Conservation (phyloP, 2,113 vertebrate species). For the Eudyptes chrysolophus region DNA sequence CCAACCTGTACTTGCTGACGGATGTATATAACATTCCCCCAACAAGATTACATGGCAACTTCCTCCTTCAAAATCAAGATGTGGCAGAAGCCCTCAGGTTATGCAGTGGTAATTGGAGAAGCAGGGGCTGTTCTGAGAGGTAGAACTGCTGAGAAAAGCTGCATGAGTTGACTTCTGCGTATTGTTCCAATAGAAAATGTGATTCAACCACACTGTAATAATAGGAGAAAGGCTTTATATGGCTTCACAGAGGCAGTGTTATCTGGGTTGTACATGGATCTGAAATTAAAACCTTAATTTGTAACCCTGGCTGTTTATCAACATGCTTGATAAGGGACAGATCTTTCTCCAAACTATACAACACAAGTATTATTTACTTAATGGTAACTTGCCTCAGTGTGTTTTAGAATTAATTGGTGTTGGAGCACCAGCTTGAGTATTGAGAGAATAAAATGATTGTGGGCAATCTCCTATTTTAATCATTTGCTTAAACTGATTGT, state of each 20-base stretch:
- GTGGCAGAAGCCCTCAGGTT: slow-evolving; percentile 35
- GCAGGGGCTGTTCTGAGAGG: slow-evolving; percentile 48
- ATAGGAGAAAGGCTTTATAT: neutral
- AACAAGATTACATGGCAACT: slow-evolving; percentile 64
- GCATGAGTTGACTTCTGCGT: neutral
- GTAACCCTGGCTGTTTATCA: neutral
- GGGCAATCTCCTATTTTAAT: neutral
- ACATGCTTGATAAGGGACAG: neutral
- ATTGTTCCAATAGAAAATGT: neutral
- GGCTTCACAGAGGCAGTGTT: neutral
- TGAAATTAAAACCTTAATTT: neutral
- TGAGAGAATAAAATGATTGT: neutral
- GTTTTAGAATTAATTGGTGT: neutral
- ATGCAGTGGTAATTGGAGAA: slow-evolving; percentile 40
- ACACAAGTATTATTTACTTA: neutral
- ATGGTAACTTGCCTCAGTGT: neutral
- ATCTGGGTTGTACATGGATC: neutral
- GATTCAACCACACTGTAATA: neutral
- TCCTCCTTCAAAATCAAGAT: slow-evolving; percentile 58
- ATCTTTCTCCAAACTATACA: neutral
- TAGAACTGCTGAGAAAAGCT: slow-evolving; percentile 54
- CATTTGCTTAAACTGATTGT: neutral
- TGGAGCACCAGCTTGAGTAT: neutral
- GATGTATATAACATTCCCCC: slow-evolving; percentile 58
- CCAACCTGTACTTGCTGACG: slow-evolving; percentile 69